Percentiles rank a stretch among this genome's conserved stretches.
These are phyloP conservation scores for Rhabdornis inornatus DNA, from an alignment of 2,113 vertebrate species.

Conservation along the genomic window DNA sequence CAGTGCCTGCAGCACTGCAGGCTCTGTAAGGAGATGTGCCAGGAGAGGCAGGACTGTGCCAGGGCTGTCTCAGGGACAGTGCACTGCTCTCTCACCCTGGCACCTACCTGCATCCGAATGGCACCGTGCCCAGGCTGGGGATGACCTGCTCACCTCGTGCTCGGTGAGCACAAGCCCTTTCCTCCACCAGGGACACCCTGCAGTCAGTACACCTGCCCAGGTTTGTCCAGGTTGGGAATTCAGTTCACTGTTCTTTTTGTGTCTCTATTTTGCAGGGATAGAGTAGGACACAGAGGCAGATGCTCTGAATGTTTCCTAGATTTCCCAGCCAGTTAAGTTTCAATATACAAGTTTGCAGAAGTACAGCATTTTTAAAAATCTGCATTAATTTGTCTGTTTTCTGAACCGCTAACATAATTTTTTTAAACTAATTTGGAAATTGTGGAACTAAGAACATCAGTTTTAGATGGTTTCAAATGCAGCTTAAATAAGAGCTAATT, in stretches of 20 bases:
- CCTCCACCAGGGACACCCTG: accelerated
- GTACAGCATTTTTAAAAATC: not conserved
- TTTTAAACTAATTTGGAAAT: slow-evolving; percentile 26
- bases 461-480: slow-evolving; percentile 35
- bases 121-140: not conserved
- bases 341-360: not conserved
- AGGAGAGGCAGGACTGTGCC: not conserved
- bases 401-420: not conserved
- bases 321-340: not conserved
- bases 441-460: slow-evolving; percentile 27
- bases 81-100: not conserved
- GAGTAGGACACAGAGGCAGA: not conserved
- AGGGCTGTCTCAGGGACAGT: not conserved
- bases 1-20: accelerated
- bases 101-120: not conserved
- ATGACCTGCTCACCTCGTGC: not conserved
- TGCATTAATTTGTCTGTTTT: slow-evolving; percentile 20
- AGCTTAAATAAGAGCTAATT: slow-evolving; percentile 59
- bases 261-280: not conserved
- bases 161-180: accelerated
- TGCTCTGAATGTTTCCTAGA: not conserved
- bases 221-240: not conserved
- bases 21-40: not conserved
- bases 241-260: not conserved
- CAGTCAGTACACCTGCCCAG: not conserved